Evolutionary conservation across 2,113 vertebrate species (phyloP), one percentile per base, ranked within the genome.

Genomic region (Butorides virescens): DNA sequence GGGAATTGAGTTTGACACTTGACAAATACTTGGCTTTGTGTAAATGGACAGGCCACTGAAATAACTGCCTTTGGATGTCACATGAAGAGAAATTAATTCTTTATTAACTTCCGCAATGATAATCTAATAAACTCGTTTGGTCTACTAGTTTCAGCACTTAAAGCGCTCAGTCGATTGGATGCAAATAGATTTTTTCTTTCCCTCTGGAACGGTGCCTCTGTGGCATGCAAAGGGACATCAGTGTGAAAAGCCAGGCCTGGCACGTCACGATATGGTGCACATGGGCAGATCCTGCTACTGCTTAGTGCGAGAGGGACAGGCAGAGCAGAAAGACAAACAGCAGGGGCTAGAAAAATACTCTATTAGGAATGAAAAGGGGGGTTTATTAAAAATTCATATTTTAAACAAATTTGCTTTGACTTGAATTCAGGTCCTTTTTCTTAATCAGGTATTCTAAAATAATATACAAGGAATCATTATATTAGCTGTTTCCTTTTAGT

Each of bases 11-110:
- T 97, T 96, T 98, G 99, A 99, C 99, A 99, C 98, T 98, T 99
- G 99, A 99, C 99, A 98, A 99, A 99, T 99, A 99, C 99, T 98
- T 99, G 98, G 98, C 98, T 99, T 99, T 99, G 99, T 99, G 98
- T 98, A 99, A 99, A 99, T 98, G 98, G 99, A 99, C 99, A 99
- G 98, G 98, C 97, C 98, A 97, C 97, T 98, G 98, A 97, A 98
- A 98, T 98, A 98, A 98, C 98, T 98, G 97, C 98, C 98, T 98
- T 98, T 98, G 94, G 97, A 93, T 98, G 98, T 98, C 98, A 99
- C 98, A 99, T 97, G 98, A 98, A 98, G 97, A 99, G 98, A 98
- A 99, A 99, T 99, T 98, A 99, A 98, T 99, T 98, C 99, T 99
- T 99, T 99, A 99, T 99, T 99, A 99, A 99, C 98, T 99, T 98